A percentile compares a stretch with the other conserved stretches of the same genome.
Evolutionary conservation across 2,888 invertebrate genomes (phyloP).

Genomic region (Tricholauxania praeusta): DNA sequence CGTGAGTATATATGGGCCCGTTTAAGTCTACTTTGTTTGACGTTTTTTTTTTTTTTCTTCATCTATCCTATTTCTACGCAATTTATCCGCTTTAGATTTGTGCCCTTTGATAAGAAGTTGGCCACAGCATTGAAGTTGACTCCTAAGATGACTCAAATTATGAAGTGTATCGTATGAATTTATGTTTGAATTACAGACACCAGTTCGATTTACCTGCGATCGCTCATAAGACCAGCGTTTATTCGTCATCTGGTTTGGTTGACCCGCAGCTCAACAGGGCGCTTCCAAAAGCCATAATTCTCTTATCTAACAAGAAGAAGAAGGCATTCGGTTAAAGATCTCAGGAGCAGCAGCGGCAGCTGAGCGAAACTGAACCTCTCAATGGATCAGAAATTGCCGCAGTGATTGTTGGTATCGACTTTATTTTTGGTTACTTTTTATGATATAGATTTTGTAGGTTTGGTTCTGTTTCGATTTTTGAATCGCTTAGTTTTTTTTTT

Average conservation of each 20-base stretch:
- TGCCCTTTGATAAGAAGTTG: slow-evolving; percentile 35
- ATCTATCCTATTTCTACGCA: not conserved
- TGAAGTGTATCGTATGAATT: slow-evolving; percentile 49
- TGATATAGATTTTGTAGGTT: not conserved
- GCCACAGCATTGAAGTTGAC: slow-evolving; percentile 14
- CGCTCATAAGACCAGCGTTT: slow-evolving; percentile 11
- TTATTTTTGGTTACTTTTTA: too few relatives aligned
- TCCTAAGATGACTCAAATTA: slow-evolving; percentile 47
- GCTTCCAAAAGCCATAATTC: slow-evolving; percentile 53
- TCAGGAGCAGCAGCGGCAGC: not conserved
- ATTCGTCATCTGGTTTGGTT: slow-evolving; percentile 10
- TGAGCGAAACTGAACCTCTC: not conserved
- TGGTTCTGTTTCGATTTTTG: not conserved
- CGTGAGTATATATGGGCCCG: not conserved
- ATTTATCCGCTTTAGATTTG: slow-evolving; percentile 41
- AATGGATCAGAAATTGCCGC: slow-evolving; percentile 11
- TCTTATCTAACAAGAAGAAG: slow-evolving; percentile 55
- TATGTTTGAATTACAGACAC: slow-evolving; percentile 55
- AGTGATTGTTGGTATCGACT: too few relatives aligned
- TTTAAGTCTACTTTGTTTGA: not conserved
- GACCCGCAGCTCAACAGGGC: slow-evolving; percentile 47
- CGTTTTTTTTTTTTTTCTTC: too few relatives aligned
- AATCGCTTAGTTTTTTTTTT: too few relatives aligned
- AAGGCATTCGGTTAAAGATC: too few relatives aligned
- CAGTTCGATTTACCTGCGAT: slow-evolving; percentile 4